A percentile compares a stretch with the other conserved stretches of the same genome.
phyloP scores from a whole-genome alignment of 2,888 invertebrate species.

The Thymelicus lineola region DNA sequence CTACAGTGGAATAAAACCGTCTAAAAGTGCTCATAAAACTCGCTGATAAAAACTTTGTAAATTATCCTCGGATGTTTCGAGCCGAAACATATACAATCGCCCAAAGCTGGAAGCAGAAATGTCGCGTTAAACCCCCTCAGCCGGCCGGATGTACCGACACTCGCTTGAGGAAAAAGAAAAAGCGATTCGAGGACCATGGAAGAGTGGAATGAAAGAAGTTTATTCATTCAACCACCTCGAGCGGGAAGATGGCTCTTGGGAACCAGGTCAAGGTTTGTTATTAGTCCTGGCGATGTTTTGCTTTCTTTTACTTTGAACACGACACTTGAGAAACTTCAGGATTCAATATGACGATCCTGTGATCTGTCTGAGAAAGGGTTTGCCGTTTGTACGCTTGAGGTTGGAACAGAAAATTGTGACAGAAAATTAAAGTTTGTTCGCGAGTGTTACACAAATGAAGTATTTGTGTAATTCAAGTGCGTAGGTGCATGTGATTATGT shows the following conservation, averaged over 20 bases:
- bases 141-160: slow-evolving; percentile 12
- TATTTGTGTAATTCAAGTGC: too few species aligned
- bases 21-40: slow-evolving; percentile 1
- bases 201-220: slow-evolving; percentile 61
- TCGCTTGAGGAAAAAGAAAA: slow-evolving; percentile 40
- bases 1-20: neutral
- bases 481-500: too few species aligned
- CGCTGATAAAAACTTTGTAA: slow-evolving; percentile 14
- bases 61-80: slow-evolving; percentile 2
- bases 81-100: slow-evolving; percentile 9
- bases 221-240: slow-evolving; percentile 48
- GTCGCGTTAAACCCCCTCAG: slow-evolving; percentile 14
- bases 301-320: neutral
- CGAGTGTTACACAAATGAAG: too few species aligned
- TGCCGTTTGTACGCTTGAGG: too few species aligned
- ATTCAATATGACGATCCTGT: neutral
- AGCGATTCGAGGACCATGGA: slow-evolving; percentile 53
- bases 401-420: too few species aligned
- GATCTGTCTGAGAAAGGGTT: too few species aligned
- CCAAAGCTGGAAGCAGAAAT: slow-evolving; percentile 5
- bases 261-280: slow-evolving; percentile 38
- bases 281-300: slow-evolving; percentile 11
- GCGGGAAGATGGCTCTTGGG: slow-evolving; percentile 7
- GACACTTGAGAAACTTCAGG: neutral
- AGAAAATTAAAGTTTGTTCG: too few species aligned